A percentile compares a stretch with the other conserved stretches of the same genome.
Conservation (phyloP, 2,888 invertebrate species). For the Pemphredon lugubris region DNA sequence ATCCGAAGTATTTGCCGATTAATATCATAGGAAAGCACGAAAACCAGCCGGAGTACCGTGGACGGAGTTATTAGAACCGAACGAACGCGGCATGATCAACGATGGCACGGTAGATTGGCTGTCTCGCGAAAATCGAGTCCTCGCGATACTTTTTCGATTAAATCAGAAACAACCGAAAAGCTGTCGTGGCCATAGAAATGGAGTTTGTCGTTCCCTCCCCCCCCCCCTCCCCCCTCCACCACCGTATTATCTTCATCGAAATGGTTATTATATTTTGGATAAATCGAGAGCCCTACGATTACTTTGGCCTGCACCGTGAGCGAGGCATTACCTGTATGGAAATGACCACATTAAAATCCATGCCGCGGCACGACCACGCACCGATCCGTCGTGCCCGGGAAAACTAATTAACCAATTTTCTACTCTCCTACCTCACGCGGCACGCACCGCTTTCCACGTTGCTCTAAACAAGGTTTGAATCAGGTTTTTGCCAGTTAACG, state of each 20-base stretch:
- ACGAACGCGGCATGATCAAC: constrained; percentile 31
- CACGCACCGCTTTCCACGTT: constrained; percentile 48
- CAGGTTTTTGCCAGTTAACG: constrained; percentile 73
- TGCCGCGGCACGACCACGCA: constrained; percentile 23
- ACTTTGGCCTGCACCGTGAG: constrained; percentile 20
- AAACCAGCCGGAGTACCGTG: constrained; percentile 6
- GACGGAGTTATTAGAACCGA: constrained; percentile 3
- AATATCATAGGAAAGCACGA: constrained; percentile 33
- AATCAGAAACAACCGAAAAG: constrained; percentile 17
- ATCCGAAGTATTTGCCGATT: background rate
- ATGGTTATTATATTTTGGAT: constrained; percentile 38
- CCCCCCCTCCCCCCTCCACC: too few relatives aligned
- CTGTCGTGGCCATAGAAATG: constrained; percentile 18
- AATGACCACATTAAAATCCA: constrained; percentile 48
- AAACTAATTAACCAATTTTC: constrained; percentile 77
- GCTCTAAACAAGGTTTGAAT: constrained; percentile 68
- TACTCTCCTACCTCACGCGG: constrained; percentile 3
- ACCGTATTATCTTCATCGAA: constrained; percentile 40
- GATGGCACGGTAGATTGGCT: constrained; percentile 39
- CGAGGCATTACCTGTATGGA: constrained; percentile 16
- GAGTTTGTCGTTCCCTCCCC: too few relatives aligned
- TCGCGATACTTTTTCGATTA: constrained; percentile 32
- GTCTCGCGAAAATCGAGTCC: constrained; percentile 31
- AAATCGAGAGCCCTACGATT: constrained; percentile 27
- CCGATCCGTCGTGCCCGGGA: constrained; percentile 57